phyloP scores from a whole-genome alignment of 1,140 invertebrate genomes.

The Hyposmocoma kahamanoa region DNA sequence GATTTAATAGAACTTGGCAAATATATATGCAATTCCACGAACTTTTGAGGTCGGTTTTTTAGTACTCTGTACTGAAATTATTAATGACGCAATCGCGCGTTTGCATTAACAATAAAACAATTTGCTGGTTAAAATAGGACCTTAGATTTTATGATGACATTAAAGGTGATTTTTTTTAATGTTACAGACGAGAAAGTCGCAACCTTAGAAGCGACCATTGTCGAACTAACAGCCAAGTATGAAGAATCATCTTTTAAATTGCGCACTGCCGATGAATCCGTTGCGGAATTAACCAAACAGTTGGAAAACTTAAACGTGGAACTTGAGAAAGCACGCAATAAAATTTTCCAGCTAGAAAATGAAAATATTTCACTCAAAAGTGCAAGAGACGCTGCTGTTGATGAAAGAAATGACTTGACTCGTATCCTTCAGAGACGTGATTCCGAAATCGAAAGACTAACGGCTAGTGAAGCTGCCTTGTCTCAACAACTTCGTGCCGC shows the following conservation, averaged over 20 bases:
- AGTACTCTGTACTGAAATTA: too few species aligned
- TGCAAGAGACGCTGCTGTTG: conserved; percentile 75
- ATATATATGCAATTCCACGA: too few species aligned
- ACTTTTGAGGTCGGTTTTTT: too few species aligned
- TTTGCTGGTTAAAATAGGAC: too few species aligned
- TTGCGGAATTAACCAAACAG: conserved; percentile 76
- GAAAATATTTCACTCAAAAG: conserved; percentile 56
- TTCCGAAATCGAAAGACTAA: conserved; percentile 80
- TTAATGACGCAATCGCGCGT: too few species aligned
- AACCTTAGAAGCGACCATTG: conserved; percentile 74
- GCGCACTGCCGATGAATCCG: conserved; percentile 76
- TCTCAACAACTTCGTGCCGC: conserved; percentile 80
- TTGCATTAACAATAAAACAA: too few species aligned
- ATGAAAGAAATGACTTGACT: conserved; percentile 82
- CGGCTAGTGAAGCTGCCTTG: conserved; percentile 77
- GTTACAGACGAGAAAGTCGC: conserved; percentile 75
- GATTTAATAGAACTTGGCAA: too few species aligned
- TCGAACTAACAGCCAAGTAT: conserved; percentile 76
- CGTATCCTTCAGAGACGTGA: conserved; percentile 81
- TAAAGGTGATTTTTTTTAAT: conserved; percentile 22
- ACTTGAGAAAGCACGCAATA: conserved; percentile 77
- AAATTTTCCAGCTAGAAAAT: conserved; percentile 58
- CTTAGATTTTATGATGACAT: too few species aligned
- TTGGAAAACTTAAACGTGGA: conserved; percentile 76
- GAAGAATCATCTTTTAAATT: conserved; percentile 78